These are phyloP conservation scores for Acropora yongei DNA, from an alignment of 64 coral and sea anemone species.

Conservation along the genomic window DNA sequence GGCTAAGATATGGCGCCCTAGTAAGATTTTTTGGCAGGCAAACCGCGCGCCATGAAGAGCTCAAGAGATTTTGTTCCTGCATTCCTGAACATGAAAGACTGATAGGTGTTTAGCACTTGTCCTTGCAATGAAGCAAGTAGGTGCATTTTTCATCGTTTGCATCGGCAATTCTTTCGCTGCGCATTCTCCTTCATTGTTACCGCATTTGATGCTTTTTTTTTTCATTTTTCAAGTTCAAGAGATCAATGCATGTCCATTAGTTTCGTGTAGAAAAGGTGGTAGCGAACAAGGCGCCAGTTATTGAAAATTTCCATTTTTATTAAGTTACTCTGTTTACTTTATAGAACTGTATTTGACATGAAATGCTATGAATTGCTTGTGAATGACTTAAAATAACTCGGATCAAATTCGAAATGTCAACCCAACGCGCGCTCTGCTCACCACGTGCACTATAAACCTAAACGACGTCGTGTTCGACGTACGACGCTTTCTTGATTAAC, in stretches of 20 bases:
- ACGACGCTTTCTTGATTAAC: background rate
- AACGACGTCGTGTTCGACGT: background rate
- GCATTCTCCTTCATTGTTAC: background rate
- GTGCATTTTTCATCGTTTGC: background rate
- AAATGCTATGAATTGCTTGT: background rate
- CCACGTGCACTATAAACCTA: background rate
- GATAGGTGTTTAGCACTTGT: background rate
- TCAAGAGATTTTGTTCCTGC: background rate
- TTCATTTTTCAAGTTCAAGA: background rate
- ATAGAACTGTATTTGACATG: background rate
- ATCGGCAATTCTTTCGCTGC: too few species aligned
- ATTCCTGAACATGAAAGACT: background rate
- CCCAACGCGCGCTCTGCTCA: background rate
- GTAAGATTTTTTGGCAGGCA: background rate
- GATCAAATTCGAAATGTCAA: too few species aligned
- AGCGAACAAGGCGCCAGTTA: background rate
- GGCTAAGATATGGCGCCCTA: background rate
- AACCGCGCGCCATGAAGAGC: background rate
- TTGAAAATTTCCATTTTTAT: constrained; percentile 10
- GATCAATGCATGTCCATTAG: background rate
- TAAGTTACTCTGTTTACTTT: constrained; percentile 13
- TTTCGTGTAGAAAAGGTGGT: background rate
- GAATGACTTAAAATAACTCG: background rate
- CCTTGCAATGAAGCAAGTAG: background rate
- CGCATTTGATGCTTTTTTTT: background rate